Evolutionary conservation across 2,113 vertebrate species (phyloP), one percentile per base, ranked within the genome.

Genomic region (Vulpes lagopus): DNA sequence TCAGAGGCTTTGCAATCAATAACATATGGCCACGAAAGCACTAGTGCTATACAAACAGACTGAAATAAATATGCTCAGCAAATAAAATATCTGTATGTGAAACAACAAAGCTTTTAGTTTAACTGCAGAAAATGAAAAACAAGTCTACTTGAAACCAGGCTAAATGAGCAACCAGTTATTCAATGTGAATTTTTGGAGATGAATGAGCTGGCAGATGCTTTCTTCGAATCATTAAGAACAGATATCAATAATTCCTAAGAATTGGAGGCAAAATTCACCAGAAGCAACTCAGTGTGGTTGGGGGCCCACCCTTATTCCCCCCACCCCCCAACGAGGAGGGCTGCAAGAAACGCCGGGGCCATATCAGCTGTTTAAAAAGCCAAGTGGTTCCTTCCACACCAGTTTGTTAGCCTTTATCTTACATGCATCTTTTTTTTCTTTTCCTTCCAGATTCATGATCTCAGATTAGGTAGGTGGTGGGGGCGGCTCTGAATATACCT

Each of bases 201-300:
- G 97, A 98, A 98, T 96, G 96, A 98, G 94, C 95, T 98, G 98
- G 98, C 98, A 98, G 98, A 98, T 98, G 98, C 97, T 98, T 98
- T 96, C 97, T 94, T 98, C 98, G 98, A 98, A 98, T 98, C 97
- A 97, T 98, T 98, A 98, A 98, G 98, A 97, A 95, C 96, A 95
- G 95, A 93, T 95, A 98, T 97, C 97, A 98, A 95, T 98, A 98
- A 98, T 98, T 98, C 98, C 98, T 98, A 89, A 97, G 88, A 82
- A 98, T 87, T 89, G 98, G 98, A 98, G 95, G 95, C 97, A 98
- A 90, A 94, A 91, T 85, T 96, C 94, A 74, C 88, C 88, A 86
- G 95, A 85, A 98, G 97, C 89, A 96, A 96, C 60, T 96, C 92
- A 73, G 94, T 96, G 78, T 2, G 38, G 86, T 88, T 85, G 43